Percentiles rank a stretch among this genome's conserved stretches.
Conservation (phyloP, 1,140 invertebrate genomes). For the Heliconius eleuchia region DNA sequence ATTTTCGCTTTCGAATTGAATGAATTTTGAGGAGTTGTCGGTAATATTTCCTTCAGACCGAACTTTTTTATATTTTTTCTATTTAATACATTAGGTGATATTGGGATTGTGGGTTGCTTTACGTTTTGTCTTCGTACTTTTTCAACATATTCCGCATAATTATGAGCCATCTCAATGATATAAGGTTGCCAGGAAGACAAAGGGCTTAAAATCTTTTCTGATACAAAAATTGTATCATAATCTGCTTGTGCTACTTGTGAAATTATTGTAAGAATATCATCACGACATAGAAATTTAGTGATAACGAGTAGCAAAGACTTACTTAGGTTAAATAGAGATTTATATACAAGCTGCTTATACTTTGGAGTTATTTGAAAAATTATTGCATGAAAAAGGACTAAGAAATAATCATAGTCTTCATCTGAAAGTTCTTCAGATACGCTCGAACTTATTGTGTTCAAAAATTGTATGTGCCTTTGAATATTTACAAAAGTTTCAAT, state of each 20-base stretch:
- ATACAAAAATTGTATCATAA: slow-evolving; percentile 77
- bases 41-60: slow-evolving; percentile 28
- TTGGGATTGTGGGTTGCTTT: slow-evolving; percentile 66
- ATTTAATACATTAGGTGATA: slow-evolving; percentile 63
- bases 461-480: slow-evolving; percentile 60
- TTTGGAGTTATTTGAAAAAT: slow-evolving; percentile 60
- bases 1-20: slow-evolving; percentile 52
- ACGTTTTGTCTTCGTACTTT: slow-evolving; percentile 61
- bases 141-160: slow-evolving; percentile 66
- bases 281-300: slow-evolving; percentile 64
- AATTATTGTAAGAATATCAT: slow-evolving; percentile 59
- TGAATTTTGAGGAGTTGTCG: slow-evolving; percentile 58
- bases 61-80: slow-evolving; percentile 54
- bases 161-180: slow-evolving; percentile 68
- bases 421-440: slow-evolving; percentile 55
- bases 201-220: slow-evolving; percentile 74
- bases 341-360: slow-evolving; percentile 56
- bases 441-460: slow-evolving; percentile 50
- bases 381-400: slow-evolving; percentile 60
- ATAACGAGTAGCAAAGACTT: slow-evolving; percentile 60
- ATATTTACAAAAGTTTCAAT: slow-evolving; percentile 65
- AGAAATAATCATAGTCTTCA: slow-evolving; percentile 65
- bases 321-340: slow-evolving; percentile 71
- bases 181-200: slow-evolving; percentile 72
- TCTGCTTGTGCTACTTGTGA: slow-evolving; percentile 58